Base-by-base conservation (phyloP, 2,888 invertebrate genomes). In the Periphyllus acericola region DNA sequence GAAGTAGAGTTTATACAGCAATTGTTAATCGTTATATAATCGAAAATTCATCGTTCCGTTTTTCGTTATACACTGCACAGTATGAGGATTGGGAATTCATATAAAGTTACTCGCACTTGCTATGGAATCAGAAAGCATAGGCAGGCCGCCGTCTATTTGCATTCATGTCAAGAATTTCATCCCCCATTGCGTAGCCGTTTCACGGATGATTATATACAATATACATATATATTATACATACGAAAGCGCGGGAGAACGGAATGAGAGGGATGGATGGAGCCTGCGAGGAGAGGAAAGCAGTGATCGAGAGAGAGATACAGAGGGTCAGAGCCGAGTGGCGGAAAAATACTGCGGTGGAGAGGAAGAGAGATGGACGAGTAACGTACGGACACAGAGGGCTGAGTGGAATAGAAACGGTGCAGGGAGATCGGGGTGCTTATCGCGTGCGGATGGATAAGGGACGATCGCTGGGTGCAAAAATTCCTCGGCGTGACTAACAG, bases 401-500 rank as follows among this genome's bases (percentile, higher is more conserved):
- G 68, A 1, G 19, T 21, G 36, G 32, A 74, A 5, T 21, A 36
- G 74, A 71, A 29, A 32, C 14, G 74, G 21, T 79, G 79, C 34
- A n/a, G 46, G 46, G 14, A 11, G 75, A 40, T 40, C 17, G 29
- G 29, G 29, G 52, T 68, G 86, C 40, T 72, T 71, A 71, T 29
- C 52, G 72, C n/a, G 19, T 52, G 52, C 40, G 83, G 52, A 55
- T 25, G n/a, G 19, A 85, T 84, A 84, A 76, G 84, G 85, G 76
- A 71, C 9, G 25, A 34, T n/a, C n/a, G 78, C 46, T 29, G 76
- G 76, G 66, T 21, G 66, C 87, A 60, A 81, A 75, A 87, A 87
- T 87, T 87, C 87, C 87, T 6, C 34, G 74, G 87, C 87, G 87
- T 87, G 87, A 87, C 87, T 87, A 87, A 87, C 87, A 32, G 87